Conservation (phyloP, 2,113 vertebrate genomes). For the Felis chaus region DNA sequence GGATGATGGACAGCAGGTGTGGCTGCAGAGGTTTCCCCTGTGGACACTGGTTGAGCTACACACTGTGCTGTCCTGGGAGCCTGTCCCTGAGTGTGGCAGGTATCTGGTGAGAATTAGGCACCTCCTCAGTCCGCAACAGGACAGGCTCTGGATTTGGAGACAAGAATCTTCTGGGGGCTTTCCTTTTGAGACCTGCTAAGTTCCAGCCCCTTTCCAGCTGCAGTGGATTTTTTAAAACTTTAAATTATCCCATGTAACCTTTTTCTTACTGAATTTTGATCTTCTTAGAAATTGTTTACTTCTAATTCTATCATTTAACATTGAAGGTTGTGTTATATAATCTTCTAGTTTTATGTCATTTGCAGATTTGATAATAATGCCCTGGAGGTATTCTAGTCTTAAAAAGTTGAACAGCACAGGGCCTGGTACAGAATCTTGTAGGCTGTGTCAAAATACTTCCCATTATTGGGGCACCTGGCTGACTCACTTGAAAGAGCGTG, state of each 20-base stretch:
- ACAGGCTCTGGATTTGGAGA: neutral
- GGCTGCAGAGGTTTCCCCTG: neutral
- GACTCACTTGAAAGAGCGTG: neutral
- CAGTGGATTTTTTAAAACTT: neutral
- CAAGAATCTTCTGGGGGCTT: neutral
- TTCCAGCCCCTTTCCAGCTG: constrained; percentile 2
- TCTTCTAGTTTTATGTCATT: neutral
- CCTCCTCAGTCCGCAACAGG: neutral
- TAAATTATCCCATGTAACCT: neutral
- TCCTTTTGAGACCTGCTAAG: constrained; percentile 18
- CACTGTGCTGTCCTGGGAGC: neutral
- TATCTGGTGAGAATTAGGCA: neutral
- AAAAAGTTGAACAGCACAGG: neutral
- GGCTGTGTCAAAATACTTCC: neutral
- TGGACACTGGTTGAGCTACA: neutral
- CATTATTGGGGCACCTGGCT: neutral
- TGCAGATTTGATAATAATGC: neutral
- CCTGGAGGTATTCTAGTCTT: neutral
- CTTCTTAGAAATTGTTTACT: neutral
- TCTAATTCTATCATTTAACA: neutral
- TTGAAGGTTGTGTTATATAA: neutral
- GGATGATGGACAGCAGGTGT: neutral
- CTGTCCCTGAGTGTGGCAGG: neutral
- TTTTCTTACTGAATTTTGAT: neutral
- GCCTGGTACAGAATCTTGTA: neutral